Base-by-base conservation (phyloP, 2,888 invertebrate genomes). In the Hirtodrosophila histrioides region DNA sequence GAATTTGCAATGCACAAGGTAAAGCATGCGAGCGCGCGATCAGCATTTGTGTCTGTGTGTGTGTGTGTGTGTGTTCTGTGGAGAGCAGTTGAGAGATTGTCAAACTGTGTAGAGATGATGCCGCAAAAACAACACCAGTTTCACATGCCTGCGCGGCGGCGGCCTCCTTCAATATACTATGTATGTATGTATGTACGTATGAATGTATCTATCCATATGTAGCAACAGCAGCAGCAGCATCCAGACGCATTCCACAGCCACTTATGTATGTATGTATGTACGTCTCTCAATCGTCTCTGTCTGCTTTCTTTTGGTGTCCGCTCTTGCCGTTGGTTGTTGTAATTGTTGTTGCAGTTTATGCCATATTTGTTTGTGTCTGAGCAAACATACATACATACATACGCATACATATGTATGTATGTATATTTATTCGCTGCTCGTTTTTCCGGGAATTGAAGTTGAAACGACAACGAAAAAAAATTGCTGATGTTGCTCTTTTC, bases 371-470 rank as follows among this genome's bases (percentile, higher is more conserved):
- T 56, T 71, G 44, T 44, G 55, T 60, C 60, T 56, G 70, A 5
- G 27, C 27, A 46, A 56, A 36, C 37, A 24, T n/a, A 46, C 39
- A 49, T 11, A 40, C 17, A 36, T 36, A 27, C 11, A 9, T 7
- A 23, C 31, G 12, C n/a, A n/a, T 12, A 33, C 7, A 31, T 24
- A 33, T 33, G 8, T 50, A 35, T 48, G 10, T 43, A 33, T 35
- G 10, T 45, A 45, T 40, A 4, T 43, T 43, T 51, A 46, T 45
- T 67, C 48, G 40, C 29, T 40, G 61, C 50, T 54, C 39, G 29
- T 44, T 76, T 74, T 76, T 76, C 75, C 73, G 60, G 67, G 75
- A 76, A 76, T 67, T 69, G 36, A 67, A 75, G 63, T 57, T 39
- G 55, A 74, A 66, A 74, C 66, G 70, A 61, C 49, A 58, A 53